Evolutionary conservation across 2,888 invertebrate genomes (phyloP).

Genomic region (Epistrophe grossulariae): DNA sequence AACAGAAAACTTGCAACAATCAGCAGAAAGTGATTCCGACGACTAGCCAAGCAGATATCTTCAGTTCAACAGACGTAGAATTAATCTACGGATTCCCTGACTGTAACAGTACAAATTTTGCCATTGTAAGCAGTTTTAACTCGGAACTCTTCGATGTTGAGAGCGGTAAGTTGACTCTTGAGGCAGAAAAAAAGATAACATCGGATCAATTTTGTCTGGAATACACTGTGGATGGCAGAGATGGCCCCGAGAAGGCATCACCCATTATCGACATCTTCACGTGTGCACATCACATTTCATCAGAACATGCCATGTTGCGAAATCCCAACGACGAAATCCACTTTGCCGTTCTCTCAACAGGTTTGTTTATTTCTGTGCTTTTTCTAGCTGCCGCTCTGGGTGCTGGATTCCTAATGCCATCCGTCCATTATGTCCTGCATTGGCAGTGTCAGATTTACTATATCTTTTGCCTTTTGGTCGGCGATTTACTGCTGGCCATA

Average conservation of each 20-base stretch:
- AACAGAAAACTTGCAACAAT: constrained; percentile 84
- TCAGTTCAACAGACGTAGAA: constrained; percentile 78
- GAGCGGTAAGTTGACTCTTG: constrained; percentile 85
- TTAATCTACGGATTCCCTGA: constrained; percentile 76
- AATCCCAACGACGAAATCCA: constrained; percentile 84
- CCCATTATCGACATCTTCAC: constrained; percentile 86
- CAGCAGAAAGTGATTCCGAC: constrained; percentile 79
- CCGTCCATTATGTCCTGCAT: constrained; percentile 93
- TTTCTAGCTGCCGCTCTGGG: constrained; percentile 92
- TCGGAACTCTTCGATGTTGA: constrained; percentile 85
- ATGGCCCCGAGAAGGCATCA: constrained; percentile 25
- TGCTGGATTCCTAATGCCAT: constrained; percentile 91
- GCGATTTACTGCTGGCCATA: constrained; percentile 91
- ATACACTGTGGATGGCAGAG: constrained; percentile 56
- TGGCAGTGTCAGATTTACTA: constrained; percentile 95
- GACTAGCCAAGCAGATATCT: constrained; percentile 73
- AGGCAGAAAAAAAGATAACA: constrained; percentile 81
- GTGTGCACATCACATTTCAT: constrained; percentile 86
- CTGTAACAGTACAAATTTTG: constrained; percentile 85
- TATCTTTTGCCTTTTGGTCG: constrained; percentile 92
- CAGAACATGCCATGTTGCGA: constrained; percentile 46
- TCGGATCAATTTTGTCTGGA: constrained; percentile 78
- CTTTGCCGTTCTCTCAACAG: constrained; percentile 90
- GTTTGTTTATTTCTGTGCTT: constrained; percentile 91
- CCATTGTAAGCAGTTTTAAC: constrained; percentile 86